Percentiles rank a stretch among this genome's conserved stretches.
phyloP scores from a whole-genome alignment of 2,113 vertebrate genomes.

The Tragelaphus strepsiceros region DNA sequence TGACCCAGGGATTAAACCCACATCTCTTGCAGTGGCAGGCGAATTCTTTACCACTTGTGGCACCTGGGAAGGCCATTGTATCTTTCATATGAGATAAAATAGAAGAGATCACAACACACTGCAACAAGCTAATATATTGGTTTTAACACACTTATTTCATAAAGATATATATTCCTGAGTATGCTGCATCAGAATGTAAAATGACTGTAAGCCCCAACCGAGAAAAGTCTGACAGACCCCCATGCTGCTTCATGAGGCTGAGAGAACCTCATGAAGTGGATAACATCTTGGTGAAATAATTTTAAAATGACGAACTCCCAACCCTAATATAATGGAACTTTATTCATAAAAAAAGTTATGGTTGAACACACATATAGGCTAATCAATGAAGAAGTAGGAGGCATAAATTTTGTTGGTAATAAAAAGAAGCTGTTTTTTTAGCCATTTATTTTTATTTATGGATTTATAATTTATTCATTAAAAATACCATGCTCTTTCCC shows the following conservation, averaged over 20 bases:
- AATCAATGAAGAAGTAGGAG: neutral
- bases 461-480: neutral
- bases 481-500: neutral
- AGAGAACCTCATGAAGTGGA: neutral
- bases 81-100: neutral
- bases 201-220: neutral
- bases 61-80: too few species aligned
- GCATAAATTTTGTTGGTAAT: neutral
- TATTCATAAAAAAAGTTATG: neutral
- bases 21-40: too few species aligned
- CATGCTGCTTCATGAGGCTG: neutral
- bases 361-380: neutral
- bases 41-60: too few species aligned
- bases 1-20: too few species aligned
- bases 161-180: neutral
- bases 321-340: neutral
- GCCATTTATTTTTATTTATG: neutral
- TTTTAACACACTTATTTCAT: neutral
- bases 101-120: neutral
- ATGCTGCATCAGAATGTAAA: neutral
- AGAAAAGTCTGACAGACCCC: neutral
- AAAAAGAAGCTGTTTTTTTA: neutral
- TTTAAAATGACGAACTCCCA: neutral
- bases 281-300: neutral
- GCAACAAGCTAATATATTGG: neutral